Percentiles rank a stretch among this genome's conserved stretches.
Evolutionary conservation across 2,113 vertebrate species (phyloP).

Genomic region (Tenebrosternarchus preto): DNA sequence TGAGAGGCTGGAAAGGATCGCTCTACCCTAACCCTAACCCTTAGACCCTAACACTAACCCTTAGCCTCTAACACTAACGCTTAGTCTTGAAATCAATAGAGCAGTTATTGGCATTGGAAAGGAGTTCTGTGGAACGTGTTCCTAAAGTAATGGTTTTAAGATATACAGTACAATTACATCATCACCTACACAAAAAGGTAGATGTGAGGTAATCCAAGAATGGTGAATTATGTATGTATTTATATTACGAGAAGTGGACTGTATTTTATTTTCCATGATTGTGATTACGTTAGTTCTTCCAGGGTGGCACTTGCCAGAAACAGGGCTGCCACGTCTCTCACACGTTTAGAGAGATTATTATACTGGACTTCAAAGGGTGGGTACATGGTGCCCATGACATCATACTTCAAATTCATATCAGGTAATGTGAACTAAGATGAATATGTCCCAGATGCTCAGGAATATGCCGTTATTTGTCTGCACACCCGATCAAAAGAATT

Average conservation of each 20-base stretch:
- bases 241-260: constrained; percentile 61
- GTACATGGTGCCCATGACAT: neutral
- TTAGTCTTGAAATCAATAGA: no score
- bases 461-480: constrained; percentile 10
- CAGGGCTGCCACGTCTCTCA: neutral
- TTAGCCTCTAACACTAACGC: no score
- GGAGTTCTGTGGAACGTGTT: constrained; percentile 47
- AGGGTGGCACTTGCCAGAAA: constrained; percentile 57
- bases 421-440: constrained; percentile 6
- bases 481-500: neutral
- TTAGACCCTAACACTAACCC: no score
- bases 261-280: constrained; percentile 61
- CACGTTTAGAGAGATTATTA: neutral
- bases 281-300: constrained; percentile 60
- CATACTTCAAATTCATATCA: constrained; percentile 24
- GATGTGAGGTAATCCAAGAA: constrained; percentile 47
- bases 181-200: constrained; percentile 54
- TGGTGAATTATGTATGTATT: constrained; percentile 61
- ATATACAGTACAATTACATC: constrained; percentile 42
- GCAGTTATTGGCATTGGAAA: constrained; percentile 2
- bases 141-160: constrained; percentile 42
- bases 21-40: no score
- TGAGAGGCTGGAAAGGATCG: no score
- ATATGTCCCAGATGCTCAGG: constrained; percentile 13
- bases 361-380: constrained; percentile 16